A percentile compares a stretch with the other conserved stretches of the same genome.
Evolutionary conservation across 2,113 vertebrate genomes (phyloP).

Genomic region (Gallinago media): DNA sequence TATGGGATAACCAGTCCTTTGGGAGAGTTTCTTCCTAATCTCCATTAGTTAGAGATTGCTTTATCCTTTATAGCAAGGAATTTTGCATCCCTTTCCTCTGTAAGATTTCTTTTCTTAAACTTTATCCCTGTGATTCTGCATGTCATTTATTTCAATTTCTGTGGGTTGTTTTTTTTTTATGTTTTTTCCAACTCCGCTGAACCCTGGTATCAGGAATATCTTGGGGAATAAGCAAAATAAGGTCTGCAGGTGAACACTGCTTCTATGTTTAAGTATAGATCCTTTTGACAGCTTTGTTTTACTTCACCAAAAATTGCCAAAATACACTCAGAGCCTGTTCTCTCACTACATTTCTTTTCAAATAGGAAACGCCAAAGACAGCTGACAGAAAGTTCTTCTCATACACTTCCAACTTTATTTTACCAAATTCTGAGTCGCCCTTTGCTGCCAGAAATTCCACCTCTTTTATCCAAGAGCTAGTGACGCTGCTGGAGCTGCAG

Average conservation of each 20-base stretch:
- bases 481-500: background rate
- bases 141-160: background rate
- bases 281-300: conserved; percentile 18
- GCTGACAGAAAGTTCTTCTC: conserved; percentile 24
- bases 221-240: background rate
- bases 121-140: background rate
- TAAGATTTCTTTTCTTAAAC: background rate
- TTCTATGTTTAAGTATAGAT: background rate
- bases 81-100: background rate
- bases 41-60: background rate
- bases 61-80: background rate
- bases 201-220: background rate
- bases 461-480: background rate
- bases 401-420: background rate
- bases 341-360: background rate
- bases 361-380: background rate
- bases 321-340: background rate
- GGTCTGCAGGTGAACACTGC: conserved; percentile 10
- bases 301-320: conserved; percentile 24
- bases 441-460: background rate
- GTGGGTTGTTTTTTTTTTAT: background rate
- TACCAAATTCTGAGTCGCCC: background rate
- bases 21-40: conserved; percentile 26
- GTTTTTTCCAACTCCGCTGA: background rate
- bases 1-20: background rate